A percentile compares a stretch with the other conserved stretches of the same genome.
Evolutionary conservation across 2,888 invertebrate species (phyloP).

Genomic region (Lasioglossum zephyrum): DNA sequence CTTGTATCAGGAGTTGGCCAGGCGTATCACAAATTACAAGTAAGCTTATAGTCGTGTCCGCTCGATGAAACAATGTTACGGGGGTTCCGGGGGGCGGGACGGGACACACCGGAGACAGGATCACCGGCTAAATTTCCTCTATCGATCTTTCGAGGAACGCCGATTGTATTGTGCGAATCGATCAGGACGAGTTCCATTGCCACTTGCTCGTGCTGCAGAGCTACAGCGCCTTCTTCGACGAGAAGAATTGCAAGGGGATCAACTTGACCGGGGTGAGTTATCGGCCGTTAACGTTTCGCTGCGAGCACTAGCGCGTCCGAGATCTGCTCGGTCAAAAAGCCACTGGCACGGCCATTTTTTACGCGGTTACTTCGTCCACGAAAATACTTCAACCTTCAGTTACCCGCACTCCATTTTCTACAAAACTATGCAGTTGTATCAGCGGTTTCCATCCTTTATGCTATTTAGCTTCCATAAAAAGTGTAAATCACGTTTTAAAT

Average conservation of each 20-base stretch:
- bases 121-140: constrained; percentile 39
- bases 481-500: no score
- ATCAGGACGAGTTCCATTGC: constrained; percentile 88
- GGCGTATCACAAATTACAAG: constrained; percentile 89
- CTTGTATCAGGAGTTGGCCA: constrained; percentile 88
- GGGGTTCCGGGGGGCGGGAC: no score
- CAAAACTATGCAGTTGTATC: no score
- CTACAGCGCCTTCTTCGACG: constrained; percentile 89
- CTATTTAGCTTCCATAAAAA: no score
- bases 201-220: constrained; percentile 89
- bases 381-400: not conserved
- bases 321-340: not conserved
- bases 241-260: constrained; percentile 80
- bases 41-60: constrained; percentile 80
- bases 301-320: not conserved
- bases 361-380: not conserved
- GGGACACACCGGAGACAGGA: not conserved
- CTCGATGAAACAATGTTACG: constrained; percentile 34
- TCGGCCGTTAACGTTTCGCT: not conserved
- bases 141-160: constrained; percentile 86
- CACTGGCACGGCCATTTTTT: constrained; percentile 1
- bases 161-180: constrained; percentile 88
- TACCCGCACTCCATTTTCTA: no score
- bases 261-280: constrained; percentile 78
- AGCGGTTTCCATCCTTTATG: no score